Evolutionary conservation across 2,113 vertebrate species (phyloP).

Genomic region (Ellobius talpinus): DNA sequence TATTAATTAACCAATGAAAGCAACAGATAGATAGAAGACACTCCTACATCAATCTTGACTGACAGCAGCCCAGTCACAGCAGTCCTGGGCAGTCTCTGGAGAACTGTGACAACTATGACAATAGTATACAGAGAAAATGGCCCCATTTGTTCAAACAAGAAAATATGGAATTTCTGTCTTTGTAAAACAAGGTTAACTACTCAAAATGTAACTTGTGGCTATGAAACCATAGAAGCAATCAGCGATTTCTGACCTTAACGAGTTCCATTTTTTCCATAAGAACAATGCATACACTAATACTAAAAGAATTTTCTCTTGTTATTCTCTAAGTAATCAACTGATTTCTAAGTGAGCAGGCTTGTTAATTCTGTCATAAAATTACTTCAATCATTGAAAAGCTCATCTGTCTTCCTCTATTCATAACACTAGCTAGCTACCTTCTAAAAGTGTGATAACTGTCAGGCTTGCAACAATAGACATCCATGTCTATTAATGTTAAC

Average conservation of each 20-base stretch:
- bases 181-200: no score
- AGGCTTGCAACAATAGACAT: not conserved
- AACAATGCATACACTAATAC: not conserved
- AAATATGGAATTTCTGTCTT: no score
- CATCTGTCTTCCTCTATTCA: not conserved
- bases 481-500: not conserved
- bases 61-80: no score
- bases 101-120: no score
- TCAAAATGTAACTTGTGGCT: not conserved
- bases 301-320: not conserved
- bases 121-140: no score
- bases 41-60: no score
- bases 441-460: not conserved
- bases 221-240: not conserved
- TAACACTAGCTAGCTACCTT: not conserved
- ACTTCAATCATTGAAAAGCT: not conserved
- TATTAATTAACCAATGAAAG: no score
- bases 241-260: not conserved
- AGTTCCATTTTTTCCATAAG: no score
- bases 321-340: not conserved
- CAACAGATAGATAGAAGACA: no score
- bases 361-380: not conserved
- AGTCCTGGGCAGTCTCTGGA: no score
- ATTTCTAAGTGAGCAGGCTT: not conserved
- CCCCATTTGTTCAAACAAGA: no score